Evolutionary conservation across 2,113 vertebrate genomes (phyloP).

Genomic region (Baryphthengus martii): DNA sequence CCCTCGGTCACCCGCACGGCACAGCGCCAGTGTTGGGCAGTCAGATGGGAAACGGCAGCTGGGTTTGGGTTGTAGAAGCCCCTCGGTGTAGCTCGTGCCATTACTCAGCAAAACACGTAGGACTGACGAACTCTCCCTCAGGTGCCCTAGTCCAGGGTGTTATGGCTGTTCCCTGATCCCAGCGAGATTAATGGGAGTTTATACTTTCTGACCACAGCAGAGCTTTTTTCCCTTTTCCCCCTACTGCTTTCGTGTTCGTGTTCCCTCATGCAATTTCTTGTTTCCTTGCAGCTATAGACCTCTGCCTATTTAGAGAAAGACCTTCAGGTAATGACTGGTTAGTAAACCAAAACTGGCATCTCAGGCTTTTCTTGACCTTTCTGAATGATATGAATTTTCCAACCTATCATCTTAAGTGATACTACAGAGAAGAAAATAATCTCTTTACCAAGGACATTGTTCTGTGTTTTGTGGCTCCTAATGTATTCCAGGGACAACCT

Average conservation of each 20-base stretch:
- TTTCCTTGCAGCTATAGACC: not conserved
- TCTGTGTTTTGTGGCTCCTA: slow-evolving; percentile 24
- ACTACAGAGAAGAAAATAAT: slow-evolving; percentile 32
- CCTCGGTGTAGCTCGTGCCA: not conserved
- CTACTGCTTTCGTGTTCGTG: not conserved
- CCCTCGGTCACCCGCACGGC: not conserved
- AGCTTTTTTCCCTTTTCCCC: not conserved
- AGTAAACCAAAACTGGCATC: not conserved
- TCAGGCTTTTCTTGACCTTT: not conserved
- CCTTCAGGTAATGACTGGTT: not conserved
- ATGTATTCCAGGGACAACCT: slow-evolving; percentile 42
- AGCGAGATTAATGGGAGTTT: not conserved
- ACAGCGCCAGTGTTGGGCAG: rapidly evolving
- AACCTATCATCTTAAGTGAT: not conserved
- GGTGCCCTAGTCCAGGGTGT: not conserved
- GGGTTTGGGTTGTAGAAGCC: not conserved
- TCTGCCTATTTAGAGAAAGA: not conserved
- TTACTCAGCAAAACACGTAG: not conserved
- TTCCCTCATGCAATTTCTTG: not conserved
- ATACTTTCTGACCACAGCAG: not conserved
- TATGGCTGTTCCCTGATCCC: not conserved
- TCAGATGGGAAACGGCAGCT: not conserved
- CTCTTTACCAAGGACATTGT: slow-evolving; percentile 16
- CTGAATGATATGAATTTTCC: not conserved
- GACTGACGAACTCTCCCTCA: not conserved